A percentile compares a stretch with the other conserved stretches of the same genome.
phyloP scores from a whole-genome alignment of 1,140 invertebrate genomes.

The Apis laboriosa region DNA sequence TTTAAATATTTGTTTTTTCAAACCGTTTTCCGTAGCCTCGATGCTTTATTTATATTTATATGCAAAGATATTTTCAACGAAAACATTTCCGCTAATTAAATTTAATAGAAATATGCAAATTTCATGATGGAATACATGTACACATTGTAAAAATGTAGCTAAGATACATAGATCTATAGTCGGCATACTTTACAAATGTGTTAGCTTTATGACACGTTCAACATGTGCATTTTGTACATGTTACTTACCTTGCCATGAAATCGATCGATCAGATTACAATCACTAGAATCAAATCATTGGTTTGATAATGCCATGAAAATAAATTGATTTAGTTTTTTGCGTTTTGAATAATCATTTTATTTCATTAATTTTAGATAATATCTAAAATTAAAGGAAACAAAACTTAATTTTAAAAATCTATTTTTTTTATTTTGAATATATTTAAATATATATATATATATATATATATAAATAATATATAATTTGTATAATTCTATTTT shows the following conservation, averaged over 20 bases:
- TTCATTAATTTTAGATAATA: background rate
- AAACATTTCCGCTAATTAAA: slow-evolving; percentile 37
- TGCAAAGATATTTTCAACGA: slow-evolving; percentile 36
- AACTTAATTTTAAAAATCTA: no score
- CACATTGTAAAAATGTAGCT: background rate
- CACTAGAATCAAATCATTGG: background rate
- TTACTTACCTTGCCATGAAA: slow-evolving; percentile 19
- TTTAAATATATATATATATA: no score
- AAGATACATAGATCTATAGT: background rate
- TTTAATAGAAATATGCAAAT: slow-evolving; percentile 39
- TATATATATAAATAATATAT: no score
- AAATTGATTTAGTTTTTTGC: background rate
- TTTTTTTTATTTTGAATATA: no score
- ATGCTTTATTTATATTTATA: background rate
- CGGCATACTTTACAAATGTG: background rate
- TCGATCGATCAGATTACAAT: background rate
- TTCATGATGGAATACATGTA: slow-evolving; percentile 34
- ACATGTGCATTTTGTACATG: slow-evolving; percentile 26
- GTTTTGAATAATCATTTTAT: background rate
- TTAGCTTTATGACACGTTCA: slow-evolving; percentile 21
- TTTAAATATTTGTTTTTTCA: background rate
- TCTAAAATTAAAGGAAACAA: no score
- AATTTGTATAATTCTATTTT: no score
- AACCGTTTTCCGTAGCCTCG: background rate
- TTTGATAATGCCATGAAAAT: background rate